phyloP scores from a whole-genome alignment of 2,113 vertebrate genomes.

The Coracopsis vasa region DNA sequence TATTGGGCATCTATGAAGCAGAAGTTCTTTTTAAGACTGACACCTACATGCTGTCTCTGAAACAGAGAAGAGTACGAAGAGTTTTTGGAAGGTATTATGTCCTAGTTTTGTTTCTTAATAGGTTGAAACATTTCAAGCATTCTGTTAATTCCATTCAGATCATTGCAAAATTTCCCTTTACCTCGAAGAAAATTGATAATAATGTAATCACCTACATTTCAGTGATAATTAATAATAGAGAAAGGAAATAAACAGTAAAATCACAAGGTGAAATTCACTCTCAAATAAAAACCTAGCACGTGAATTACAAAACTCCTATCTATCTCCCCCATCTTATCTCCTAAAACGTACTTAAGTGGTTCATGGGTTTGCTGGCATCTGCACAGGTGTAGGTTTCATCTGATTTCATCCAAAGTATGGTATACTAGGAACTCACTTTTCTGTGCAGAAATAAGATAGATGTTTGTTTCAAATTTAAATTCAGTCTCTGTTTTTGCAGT shows the following conservation, averaged over 20 bases:
- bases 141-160: not conserved
- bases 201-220: not conserved
- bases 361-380: not conserved
- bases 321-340: rapidly evolving
- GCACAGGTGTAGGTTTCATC: not conserved
- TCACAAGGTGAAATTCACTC: not conserved
- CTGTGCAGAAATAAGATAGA: conserved; percentile 39
- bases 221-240: not conserved
- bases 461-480: conserved; percentile 53
- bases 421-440: not conserved
- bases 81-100: not conserved
- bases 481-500: conserved; percentile 50
- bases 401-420: not conserved
- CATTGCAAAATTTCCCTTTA: not conserved
- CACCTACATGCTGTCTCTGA: not conserved
- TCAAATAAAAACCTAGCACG: not conserved
- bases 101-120: not conserved
- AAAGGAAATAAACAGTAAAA: not conserved
- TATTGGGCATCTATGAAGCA: not conserved
- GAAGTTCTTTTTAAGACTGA: not conserved
- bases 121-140: not conserved
- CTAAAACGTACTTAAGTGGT: not conserved
- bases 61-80: not conserved
- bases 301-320: not conserved
- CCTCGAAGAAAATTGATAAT: not conserved